Base-by-base conservation (phyloP, 2,113 vertebrate genomes). In the Sylvilagus bachmani region DNA sequence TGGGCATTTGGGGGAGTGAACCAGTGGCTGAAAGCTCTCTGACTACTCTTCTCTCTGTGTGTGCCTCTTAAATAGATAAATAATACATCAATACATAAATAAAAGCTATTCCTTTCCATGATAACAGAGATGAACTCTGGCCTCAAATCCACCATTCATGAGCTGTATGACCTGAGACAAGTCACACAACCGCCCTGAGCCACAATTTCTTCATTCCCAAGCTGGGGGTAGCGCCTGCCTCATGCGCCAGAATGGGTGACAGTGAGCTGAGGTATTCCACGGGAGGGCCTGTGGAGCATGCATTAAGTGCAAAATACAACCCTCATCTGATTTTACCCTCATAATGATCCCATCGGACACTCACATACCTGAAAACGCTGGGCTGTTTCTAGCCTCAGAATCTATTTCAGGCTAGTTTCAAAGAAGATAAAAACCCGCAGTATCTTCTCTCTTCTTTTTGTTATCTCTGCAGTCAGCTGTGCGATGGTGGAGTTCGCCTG, bases 401-500 rank as follows among this genome's bases (percentile, higher is more conserved):
- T 73, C 55, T 14, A 69, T 33, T 83, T 95, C 58, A 89, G 87
- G 66, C 82, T 90, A 67, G 90, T 86, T 92, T 97, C 16, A 31
- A 93, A 75, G n/a, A 93, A 94, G 9, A 85, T 88, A 86, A 86
- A 31, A 27, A 85, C 99, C 96, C 99, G 81, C 80, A 90, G 92
- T 64, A 98, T 86, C 21, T 91, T 97, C 75, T 97, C 93, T 94
- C 82, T 96, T 17, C 97, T 94, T 95, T 74, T 64, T 95, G 24
- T 90, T 87, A 93, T 97, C 94, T 98, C 91, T 0, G 84, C 75
- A 71, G 97, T 97, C 89, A 98, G 95, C 19, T 96, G 85, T 36
- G 97, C 90, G 71, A 99, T 92, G 51, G 97, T 78, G 10, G 91
- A 75, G 92, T 96, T 98, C 81, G 98, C 98, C 82, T 86, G 86